Base-by-base conservation (phyloP, 2,797 vertebrate species). In the Syngnathus acus region DNA sequence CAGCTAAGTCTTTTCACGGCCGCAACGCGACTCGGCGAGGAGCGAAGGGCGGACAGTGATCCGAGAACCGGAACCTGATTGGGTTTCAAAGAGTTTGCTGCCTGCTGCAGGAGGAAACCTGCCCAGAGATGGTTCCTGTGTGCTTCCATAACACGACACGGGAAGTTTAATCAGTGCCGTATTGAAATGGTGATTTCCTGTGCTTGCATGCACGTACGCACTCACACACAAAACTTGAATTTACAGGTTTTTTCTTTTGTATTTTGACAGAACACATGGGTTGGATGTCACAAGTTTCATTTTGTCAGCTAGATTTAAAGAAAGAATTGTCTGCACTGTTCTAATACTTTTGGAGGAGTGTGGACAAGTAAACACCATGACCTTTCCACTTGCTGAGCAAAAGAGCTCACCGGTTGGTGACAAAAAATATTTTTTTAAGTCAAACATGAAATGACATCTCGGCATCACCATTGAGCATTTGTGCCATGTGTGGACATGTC, bases 81-180 rank as follows among this genome's bases (percentile, higher is more conserved):
- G 85, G 88, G 83, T 91, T 89, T 91, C 90, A 90, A 89, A 90
- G 87, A 86, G 85, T 80, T 88, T 90, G 91, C 89, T 89, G 79
- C 69, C 78, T 64, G 74, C 78, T 68, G 76, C 69, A 70, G 75
- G 78, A 84, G 88, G 88, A 87, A 84, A 80, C 78, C 83, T 84
- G 90, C 91, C 91, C 90, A 87, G 83, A 77, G 74, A 88, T 83
- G 85, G 82, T 87, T 86, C 83, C 86, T 84, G 82, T 86, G 81
- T 78, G 85, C 81, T 86, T 87, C 79, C 72, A 83, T 45, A 63
- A 75, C 78, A 73, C 76, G 84, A 84, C 84, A 84, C 83, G 85
- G 86, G 84, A 88, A 86, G 84, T 87, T 87, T 84, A 90, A 89
- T 88, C 89, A 89, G 85, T 71, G 86, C 78, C 76, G 74, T 77